Evolutionary conservation across 2,113 vertebrate genomes (phyloP).

Genomic region (Elanus axillaris): DNA sequence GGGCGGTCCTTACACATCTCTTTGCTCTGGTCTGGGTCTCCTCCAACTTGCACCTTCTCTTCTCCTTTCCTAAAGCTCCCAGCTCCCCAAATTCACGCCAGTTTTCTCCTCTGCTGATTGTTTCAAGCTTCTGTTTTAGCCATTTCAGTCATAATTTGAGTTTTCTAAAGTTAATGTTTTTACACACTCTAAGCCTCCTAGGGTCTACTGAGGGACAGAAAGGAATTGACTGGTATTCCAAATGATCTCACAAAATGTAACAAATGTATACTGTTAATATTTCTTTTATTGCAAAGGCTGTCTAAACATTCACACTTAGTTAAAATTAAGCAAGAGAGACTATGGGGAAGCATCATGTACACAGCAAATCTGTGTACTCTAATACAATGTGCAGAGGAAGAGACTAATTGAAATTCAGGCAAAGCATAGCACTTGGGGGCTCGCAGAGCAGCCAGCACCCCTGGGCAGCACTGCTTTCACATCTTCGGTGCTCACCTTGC

Average conservation of each 20-base stretch:
- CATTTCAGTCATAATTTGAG: neutral
- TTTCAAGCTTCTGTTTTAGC: neutral
- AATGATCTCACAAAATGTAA: neutral
- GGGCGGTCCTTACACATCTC: fast-evolving
- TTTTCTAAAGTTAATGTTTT: neutral
- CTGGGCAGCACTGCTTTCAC: neutral
- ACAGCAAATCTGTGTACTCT: neutral
- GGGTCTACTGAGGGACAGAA: neutral
- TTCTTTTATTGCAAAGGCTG: neutral
- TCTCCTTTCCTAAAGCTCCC: neutral
- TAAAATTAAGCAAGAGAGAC: neutral
- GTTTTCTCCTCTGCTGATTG: neutral
- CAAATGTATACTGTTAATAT: neutral
- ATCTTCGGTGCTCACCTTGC: fast-evolving
- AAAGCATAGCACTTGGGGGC: fast-evolving
- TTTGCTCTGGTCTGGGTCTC: neutral
- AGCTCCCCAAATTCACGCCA: neutral
- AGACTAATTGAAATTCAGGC: neutral
- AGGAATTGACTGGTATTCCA: neutral
- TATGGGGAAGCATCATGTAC: fast-evolving
- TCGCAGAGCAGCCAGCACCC: fast-evolving
- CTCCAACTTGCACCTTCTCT: neutral
- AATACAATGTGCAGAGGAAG: neutral
- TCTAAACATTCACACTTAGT: neutral
- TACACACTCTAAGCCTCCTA: neutral